Conservation (phyloP, 2,797 vertebrate species). For the Enteromius anoplus region DNA sequence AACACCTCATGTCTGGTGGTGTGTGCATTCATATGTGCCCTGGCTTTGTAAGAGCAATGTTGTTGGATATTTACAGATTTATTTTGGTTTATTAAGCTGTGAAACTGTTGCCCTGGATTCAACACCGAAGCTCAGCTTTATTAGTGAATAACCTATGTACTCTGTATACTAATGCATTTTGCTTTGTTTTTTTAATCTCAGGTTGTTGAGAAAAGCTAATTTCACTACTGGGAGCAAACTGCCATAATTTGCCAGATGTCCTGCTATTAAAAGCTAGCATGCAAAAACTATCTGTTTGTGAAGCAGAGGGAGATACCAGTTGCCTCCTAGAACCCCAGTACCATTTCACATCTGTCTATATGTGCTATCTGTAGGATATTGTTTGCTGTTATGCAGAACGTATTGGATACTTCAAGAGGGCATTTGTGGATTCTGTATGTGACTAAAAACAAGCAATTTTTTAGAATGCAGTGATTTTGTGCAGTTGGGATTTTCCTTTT, state of each 20-base stretch:
- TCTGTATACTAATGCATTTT: slow-evolving; percentile 32
- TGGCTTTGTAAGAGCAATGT: not conserved
- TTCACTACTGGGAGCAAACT: slow-evolving; percentile 49
- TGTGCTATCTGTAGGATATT: slow-evolving; percentile 11
- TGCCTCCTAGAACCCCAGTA: not conserved
- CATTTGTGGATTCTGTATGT: not conserved
- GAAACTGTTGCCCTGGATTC: slow-evolving; percentile 18
- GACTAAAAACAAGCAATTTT: not conserved
- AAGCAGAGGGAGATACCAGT: slow-evolving; percentile 1
- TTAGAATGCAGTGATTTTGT: not conserved
- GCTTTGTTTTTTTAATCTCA: not conserved
- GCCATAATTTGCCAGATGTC: slow-evolving; percentile 54
- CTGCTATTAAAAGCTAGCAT: slow-evolving; percentile 35
- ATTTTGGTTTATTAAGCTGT: slow-evolving; percentile 14
- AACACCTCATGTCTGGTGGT: not conserved
- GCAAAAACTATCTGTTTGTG: slow-evolving; percentile 30
- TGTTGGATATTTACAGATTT: slow-evolving; percentile 1
- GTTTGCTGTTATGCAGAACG: not conserved
- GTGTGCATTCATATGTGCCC: not conserved
- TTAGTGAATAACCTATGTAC: slow-evolving; percentile 19
- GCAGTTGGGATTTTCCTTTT: not conserved
- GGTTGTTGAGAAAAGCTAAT: slow-evolving; percentile 37
- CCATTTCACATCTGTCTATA: slow-evolving; percentile 7
- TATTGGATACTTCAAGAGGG: not conserved
- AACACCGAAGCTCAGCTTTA: slow-evolving; percentile 1